These are phyloP conservation scores for Ciconia boyciana DNA, from an alignment of 2,113 vertebrate genomes.

Conservation along the genomic window DNA sequence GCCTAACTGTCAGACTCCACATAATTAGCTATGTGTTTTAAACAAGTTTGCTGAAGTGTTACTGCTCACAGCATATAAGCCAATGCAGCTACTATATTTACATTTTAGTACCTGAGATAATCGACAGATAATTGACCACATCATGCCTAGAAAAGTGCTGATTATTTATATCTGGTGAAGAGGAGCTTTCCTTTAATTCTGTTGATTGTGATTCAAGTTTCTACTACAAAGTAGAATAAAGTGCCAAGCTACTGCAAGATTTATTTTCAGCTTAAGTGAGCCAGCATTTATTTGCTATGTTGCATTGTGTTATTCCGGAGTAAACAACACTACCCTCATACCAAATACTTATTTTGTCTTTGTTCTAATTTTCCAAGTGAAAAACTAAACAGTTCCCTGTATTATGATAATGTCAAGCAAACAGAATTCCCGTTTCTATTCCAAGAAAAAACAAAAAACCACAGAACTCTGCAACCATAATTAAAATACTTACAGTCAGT, in stretches of 20 bases:
- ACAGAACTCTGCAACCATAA: background rate
- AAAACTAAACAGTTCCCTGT: background rate
- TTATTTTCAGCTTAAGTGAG: background rate
- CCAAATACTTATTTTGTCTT: background rate
- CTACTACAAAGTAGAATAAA: background rate
- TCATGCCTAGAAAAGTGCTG: background rate
- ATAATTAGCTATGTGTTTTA: background rate
- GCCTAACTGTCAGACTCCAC: background rate
- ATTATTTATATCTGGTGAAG: background rate
- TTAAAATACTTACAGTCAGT: background rate
- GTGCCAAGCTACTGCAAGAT: background rate
- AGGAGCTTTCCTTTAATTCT: background rate
- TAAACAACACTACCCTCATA: background rate
- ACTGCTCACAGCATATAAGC: background rate
- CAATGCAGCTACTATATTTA: background rate
- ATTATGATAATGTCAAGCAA: background rate
- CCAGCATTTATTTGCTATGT: background rate
- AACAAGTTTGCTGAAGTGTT: background rate
- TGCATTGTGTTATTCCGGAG: background rate
- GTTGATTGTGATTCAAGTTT: background rate
- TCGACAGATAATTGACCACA: background rate
- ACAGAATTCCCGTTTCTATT: background rate
- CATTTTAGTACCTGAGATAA: background rate
- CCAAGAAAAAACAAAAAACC: background rate
- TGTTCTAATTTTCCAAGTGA: background rate